phyloP scores from a whole-genome alignment of 2,888 invertebrate genomes.

The Pharmacophagus antenor region DNA sequence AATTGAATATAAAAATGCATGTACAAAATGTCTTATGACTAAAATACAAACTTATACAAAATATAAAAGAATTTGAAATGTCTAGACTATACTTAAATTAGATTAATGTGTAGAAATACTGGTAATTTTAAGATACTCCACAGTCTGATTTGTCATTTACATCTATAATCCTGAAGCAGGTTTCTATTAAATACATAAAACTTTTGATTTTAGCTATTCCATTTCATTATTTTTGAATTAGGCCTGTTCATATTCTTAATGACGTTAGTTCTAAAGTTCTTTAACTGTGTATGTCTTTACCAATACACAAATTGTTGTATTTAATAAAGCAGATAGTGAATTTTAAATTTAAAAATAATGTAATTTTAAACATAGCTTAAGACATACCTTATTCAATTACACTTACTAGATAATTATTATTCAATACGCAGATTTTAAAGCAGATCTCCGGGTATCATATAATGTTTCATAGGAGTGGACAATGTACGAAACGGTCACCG shows the following conservation, averaged over 20 bases:
- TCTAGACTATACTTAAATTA: slow-evolving; percentile 29
- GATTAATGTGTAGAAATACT: slow-evolving; percentile 25
- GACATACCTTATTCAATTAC: slow-evolving; percentile 28
- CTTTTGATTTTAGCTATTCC: background rate
- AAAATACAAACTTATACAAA: slow-evolving; percentile 19
- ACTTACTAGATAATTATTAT: slow-evolving; percentile 24
- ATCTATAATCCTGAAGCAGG: background rate
- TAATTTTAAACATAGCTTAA: slow-evolving; percentile 29
- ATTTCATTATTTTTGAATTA: background rate
- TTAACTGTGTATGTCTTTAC: too few species aligned
- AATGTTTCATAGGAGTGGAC: slow-evolving; percentile 35
- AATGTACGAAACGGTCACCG: slow-evolving; percentile 54
- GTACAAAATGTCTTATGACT: slow-evolving; percentile 22
- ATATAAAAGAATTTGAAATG: slow-evolving; percentile 31
- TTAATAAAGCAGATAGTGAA: slow-evolving; percentile 17
- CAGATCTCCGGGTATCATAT: background rate
- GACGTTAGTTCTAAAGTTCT: too few species aligned
- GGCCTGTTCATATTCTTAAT: too few species aligned
- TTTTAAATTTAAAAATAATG: slow-evolving; percentile 19
- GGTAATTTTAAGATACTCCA: slow-evolving; percentile 20
- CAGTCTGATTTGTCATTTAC: slow-evolving; percentile 18
- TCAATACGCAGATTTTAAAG: slow-evolving; percentile 23
- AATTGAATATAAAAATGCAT: slow-evolving; percentile 7
- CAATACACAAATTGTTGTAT: too few species aligned
- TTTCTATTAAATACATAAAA: too few species aligned